Conservation (phyloP, 2,888 invertebrate genomes). For the Thera britannica region DNA sequence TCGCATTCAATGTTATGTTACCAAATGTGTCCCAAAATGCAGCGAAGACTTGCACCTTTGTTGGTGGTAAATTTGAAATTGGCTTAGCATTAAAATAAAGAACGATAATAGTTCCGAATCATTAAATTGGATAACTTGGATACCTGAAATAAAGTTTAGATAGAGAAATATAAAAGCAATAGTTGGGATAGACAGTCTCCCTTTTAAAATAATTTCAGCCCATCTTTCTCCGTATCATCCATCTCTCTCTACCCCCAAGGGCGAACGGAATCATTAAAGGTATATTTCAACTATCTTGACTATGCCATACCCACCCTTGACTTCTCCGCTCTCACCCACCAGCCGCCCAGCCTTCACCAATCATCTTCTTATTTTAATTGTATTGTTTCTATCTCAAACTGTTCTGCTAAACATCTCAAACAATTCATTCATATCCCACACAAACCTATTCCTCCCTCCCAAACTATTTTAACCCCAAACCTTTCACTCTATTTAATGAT, state of each 20-base stretch:
- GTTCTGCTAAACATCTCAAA: no score
- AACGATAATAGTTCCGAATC: background rate
- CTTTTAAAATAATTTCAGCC: background rate
- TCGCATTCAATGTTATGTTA: constrained; percentile 25
- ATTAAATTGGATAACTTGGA: background rate
- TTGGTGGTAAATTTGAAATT: background rate
- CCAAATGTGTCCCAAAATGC: background rate
- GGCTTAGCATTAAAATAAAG: background rate
- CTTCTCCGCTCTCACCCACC: no score
- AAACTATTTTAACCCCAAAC: no score
- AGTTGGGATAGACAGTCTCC: constrained; percentile 1
- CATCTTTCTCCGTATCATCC: background rate
- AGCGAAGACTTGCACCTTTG: constrained; percentile 1
- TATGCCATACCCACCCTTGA: no score
- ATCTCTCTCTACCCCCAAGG: background rate
- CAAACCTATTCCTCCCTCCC: no score
- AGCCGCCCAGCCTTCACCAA: no score
- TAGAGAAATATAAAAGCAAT: constrained; percentile 2
- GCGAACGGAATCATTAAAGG: no score
- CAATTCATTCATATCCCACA: no score
- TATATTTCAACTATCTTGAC: no score
- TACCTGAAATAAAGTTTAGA: constrained; percentile 19
- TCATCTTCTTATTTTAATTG: no score
- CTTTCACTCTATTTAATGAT: no score
- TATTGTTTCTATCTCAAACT: no score